Conservation (phyloP, 2,113 vertebrate species). For the Typhlomys cinereus region DNA sequence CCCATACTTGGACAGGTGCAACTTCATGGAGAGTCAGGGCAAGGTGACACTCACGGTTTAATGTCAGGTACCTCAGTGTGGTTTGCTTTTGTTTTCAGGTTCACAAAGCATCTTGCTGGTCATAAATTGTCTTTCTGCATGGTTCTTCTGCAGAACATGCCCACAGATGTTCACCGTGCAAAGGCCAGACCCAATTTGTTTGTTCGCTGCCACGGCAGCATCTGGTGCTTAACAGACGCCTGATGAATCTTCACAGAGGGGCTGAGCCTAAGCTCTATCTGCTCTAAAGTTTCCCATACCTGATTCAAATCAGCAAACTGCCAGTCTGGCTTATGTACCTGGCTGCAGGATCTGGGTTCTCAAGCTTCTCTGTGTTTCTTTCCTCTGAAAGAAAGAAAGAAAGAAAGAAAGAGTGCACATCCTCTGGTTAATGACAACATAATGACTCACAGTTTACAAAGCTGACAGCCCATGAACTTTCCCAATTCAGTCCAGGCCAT, state of each 20-base stretch:
- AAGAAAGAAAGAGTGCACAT: too few species aligned
- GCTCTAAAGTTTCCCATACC: not conserved
- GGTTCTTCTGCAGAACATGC: not conserved
- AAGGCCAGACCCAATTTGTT: not conserved
- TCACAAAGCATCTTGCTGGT: not conserved
- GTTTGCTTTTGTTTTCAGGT: not conserved
- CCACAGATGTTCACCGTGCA: not conserved
- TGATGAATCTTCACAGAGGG: not conserved
- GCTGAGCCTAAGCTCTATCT: not conserved
- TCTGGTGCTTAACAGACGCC: not conserved
- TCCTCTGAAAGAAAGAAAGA: too few species aligned
- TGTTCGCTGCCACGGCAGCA: not conserved
- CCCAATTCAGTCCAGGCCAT: not conserved
- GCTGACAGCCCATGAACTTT: not conserved
- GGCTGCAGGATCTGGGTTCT: not conserved
- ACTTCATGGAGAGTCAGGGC: not conserved
- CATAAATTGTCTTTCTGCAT: not conserved
- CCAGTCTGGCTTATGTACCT: not conserved
- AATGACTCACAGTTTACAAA: constrained; percentile 7
- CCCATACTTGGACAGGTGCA: not conserved
- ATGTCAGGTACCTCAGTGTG: not conserved
- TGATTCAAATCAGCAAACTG: not conserved
- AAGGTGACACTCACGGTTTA: not conserved
- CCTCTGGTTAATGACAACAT: not conserved
- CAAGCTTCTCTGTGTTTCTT: not conserved